Evolutionary conservation across 2,113 vertebrate genomes (phyloP), one percentile per base, ranked within the genome.

Genomic region (Dipodomys merriami): DNA sequence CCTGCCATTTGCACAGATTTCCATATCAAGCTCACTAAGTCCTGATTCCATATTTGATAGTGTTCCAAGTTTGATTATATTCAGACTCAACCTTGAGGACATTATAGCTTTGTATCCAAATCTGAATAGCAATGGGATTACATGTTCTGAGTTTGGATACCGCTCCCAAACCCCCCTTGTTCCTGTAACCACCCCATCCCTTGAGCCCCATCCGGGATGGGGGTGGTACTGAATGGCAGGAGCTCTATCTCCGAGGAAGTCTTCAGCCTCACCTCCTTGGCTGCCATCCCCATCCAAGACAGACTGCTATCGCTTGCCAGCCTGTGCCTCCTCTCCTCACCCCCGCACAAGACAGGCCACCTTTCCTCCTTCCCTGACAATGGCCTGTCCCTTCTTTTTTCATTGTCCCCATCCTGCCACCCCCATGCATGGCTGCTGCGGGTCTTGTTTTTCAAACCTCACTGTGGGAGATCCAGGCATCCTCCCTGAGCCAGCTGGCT

Each of bases 401-500:
- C 76, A 46, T 27, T 89, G 49, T 85, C 78, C 81, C 88, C 91
- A 78, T 85, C 91, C 44, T 81, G 33, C 71, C 46, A 60, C 77
- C 81, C 57, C 71, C 2, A 1, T 86, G 60, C 62, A 29, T 44
- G 78, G 89, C 91, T 95, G 81, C 91, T 27, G 10, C 72, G 85
- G 84, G 90, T 73, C 93, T 96, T 94, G 93, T 95, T 95, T 97
- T 95, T 90, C 72, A 94, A 90, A 83, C 90, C 94, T 95, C 88
- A 46, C 88, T 46, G 85, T 95, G 88, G 93, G 97, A 93, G 96
- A 97, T 79, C 89, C 72, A 91, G 87, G 96, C 95, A 62, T 87
- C 88, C 84, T 93, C 87, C 92, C 78, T 6, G 91, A 95, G 96
- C 95, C 97, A 97, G 95, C 94, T 96, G 94, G 96, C 93, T 78